Evolutionary conservation across 2,113 vertebrate species (phyloP).

Genomic region (Sarotherodon lohbergeri): DNA sequence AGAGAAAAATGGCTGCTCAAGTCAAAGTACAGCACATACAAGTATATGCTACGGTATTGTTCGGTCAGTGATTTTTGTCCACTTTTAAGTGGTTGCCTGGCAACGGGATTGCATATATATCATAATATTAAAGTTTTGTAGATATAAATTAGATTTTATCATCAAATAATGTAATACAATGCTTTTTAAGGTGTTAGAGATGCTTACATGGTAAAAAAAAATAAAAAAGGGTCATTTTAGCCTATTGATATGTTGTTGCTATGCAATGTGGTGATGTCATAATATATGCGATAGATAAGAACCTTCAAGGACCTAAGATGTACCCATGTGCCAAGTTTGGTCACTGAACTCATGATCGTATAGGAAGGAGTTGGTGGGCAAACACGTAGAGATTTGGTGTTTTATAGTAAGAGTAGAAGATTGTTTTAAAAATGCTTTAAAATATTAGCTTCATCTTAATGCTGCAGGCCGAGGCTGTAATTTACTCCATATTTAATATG

Average conservation of each 20-base stretch:
- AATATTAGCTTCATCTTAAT: neutral
- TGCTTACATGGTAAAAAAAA: fast-evolving
- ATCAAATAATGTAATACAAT: neutral
- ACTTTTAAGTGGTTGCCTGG: neutral
- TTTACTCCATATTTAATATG: neutral
- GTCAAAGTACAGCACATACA: neutral
- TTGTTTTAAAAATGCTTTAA: neutral
- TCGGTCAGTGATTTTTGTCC: neutral
- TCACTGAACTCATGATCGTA: fast-evolving
- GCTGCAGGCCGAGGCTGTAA: neutral
- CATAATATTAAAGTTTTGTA: neutral
- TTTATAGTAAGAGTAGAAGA: neutral
- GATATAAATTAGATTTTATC: neutral
- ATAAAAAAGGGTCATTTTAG: neutral
- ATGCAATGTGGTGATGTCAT: neutral
- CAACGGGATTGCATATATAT: neutral
- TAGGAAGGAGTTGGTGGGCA: neutral
- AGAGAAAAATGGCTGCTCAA: neutral
- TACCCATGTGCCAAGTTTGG: neutral
- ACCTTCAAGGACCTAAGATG: neutral
- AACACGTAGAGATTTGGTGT: neutral
- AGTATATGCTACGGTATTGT: neutral
- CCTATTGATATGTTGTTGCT: neutral
- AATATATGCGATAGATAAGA: neutral
- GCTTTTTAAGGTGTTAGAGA: neutral